These are phyloP conservation scores for Malurus leucopterus DNA, from an alignment of 2,797 vertebrate genomes.

Conservation along the genomic window DNA sequence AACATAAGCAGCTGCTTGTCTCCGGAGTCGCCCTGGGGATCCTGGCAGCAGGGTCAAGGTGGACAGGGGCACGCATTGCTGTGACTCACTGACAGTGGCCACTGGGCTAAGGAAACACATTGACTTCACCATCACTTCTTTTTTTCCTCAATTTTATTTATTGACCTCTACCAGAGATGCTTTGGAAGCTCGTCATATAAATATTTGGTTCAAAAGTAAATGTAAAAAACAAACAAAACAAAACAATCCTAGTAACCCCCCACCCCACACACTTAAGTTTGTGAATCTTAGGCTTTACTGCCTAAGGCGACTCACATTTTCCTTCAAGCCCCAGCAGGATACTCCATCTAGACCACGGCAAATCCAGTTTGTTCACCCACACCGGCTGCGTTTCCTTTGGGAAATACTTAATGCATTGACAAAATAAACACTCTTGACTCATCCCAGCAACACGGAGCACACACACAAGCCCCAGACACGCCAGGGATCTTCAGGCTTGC, in stretches of 20 bases:
- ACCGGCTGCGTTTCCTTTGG: not conserved
- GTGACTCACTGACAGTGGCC: not conserved
- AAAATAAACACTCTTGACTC: not conserved
- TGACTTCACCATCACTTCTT: not conserved
- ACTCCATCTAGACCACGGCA: not conserved
- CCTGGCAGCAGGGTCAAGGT: not conserved
- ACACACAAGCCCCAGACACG: not conserved
- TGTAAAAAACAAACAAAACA: not conserved
- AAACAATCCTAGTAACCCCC: not conserved
- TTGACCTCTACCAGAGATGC: not conserved
- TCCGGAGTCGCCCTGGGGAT: rapidly evolving
- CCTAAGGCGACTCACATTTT: not conserved
- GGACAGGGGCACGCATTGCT: not conserved
- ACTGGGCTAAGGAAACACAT: not conserved
- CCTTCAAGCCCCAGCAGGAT: not conserved
- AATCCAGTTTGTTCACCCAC: not conserved
- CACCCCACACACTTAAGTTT: too few species aligned
- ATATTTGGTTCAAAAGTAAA: not conserved
- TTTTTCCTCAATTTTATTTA: not conserved
- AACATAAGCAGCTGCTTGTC: not conserved
- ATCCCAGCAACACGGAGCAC: not conserved
- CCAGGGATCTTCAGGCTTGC: not conserved
- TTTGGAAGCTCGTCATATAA: not conserved
- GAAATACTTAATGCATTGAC: not conserved
- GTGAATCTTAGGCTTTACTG: not conserved